Evolutionary conservation across 2,797 vertebrate species (phyloP).

Genomic region (Coranthus polyacanthus): DNA sequence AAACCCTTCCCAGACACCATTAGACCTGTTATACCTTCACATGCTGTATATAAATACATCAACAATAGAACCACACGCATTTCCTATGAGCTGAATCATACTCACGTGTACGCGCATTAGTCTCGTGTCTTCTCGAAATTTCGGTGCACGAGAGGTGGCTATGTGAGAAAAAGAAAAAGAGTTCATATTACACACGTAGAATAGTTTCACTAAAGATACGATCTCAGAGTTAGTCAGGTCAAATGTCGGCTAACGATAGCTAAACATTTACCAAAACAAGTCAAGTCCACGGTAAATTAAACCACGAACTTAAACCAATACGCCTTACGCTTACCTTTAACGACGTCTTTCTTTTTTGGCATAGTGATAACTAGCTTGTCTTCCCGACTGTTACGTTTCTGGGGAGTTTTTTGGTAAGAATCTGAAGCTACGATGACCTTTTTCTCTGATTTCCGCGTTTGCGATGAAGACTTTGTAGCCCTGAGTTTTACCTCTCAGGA

Average conservation of each 20-base stretch:
- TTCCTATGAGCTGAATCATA: background rate
- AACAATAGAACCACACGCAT: accelerated
- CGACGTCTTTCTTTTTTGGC: constrained; percentile 31
- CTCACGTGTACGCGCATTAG: constrained; percentile 73
- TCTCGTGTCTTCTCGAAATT: constrained; percentile 34
- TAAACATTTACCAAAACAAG: background rate
- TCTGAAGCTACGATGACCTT: background rate
- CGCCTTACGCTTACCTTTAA: constrained; percentile 43
- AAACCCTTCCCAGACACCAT: too few species aligned
- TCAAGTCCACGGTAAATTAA: constrained; percentile 38
- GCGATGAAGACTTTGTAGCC: accelerated
- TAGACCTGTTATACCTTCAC: background rate
- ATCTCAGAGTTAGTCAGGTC: background rate
- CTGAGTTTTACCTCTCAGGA: background rate
- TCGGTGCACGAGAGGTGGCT: constrained; percentile 25
- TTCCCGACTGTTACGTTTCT: background rate
- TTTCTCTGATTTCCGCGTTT: constrained; percentile 17
- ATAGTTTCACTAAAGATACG: background rate
- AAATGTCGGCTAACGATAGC: constrained; percentile 22
- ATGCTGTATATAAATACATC: background rate
- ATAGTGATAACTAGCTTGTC: constrained; percentile 16
- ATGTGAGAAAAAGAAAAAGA: background rate
- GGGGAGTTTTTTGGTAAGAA: background rate
- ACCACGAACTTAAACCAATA: background rate
- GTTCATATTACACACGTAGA: background rate